Base-by-base conservation (phyloP, 2,797 vertebrate species). In the Sparus aurata region DNA sequence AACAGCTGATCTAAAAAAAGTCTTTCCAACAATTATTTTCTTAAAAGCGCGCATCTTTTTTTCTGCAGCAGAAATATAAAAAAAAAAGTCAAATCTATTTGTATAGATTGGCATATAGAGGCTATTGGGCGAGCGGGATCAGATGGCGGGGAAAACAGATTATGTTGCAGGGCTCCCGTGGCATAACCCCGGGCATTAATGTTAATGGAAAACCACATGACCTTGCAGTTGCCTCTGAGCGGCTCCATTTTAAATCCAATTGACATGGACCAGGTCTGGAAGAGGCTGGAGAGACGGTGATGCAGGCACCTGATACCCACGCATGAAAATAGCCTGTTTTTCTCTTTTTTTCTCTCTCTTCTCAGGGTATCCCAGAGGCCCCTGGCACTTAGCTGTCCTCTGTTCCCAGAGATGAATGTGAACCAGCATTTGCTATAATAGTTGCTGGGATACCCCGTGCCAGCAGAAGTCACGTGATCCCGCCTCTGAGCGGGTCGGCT, bases 401-500 rank as follows among this genome's bases (percentile, higher is more conserved):
- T 78, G 47, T 54, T 80, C 75, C 82, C 77, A 43, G 45, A 72
- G 68, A 77, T 66, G 59, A 68, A 75, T 74, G 71, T 72, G 61
- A 58, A 80, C 17, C 53, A 60, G 65, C 10, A 4, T 41, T 60
- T 73, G 12, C 64, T 65, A 12, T 55, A 63, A 75, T 64, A 77
- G 69, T 70, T 79, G 67, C 69, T 53, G 59, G 63, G 58, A 80
- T 61, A 76, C 53, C 60, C 23, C 58, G 5, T 17, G 71, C 53
- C 66, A 74, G 27, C 68, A 76, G 65, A 73, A 72, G 77, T 60
- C 83, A 89, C 78, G 87, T 55, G 91, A 94, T 93, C 88, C 43
- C 76, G 90, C 91, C 92, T 93, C 89, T 82, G 62, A 91, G 91
- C 91, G 92, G 94, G 92, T 92, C 90, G 91, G 91, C 90, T 80